These are phyloP conservation scores for Oxystoma pomonae DNA, from an alignment of 2,888 invertebrate species.

Conservation along the genomic window DNA sequence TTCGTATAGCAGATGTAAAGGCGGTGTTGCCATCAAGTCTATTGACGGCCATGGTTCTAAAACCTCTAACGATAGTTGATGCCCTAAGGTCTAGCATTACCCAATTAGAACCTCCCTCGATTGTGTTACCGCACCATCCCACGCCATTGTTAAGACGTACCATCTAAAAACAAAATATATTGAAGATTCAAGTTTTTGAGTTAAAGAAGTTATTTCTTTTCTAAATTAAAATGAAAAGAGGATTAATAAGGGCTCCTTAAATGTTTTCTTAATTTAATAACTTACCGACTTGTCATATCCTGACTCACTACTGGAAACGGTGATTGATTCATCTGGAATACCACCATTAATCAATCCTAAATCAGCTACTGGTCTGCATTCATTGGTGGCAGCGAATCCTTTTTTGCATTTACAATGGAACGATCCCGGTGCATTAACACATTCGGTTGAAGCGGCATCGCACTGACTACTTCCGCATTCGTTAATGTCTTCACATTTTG, in stretches of 20 bases:
- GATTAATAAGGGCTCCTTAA: too few species aligned
- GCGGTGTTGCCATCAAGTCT: constrained; percentile 79
- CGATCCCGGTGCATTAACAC: constrained; percentile 82
- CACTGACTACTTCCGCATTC: constrained; percentile 88
- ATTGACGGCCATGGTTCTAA: constrained; percentile 85
- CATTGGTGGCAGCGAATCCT: constrained; percentile 80
- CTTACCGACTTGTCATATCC: constrained; percentile 78
- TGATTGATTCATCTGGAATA: constrained; percentile 85
- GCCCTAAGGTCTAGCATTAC: constrained; percentile 82
- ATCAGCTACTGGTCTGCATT: constrained; percentile 87
- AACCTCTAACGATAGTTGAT: constrained; percentile 84
- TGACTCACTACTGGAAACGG: constrained; percentile 75
- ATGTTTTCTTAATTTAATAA: too few species aligned
- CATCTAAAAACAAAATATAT: constrained; percentile 59
- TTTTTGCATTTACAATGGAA: constrained; percentile 84
- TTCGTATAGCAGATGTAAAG: constrained; percentile 84
- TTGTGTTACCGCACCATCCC: constrained; percentile 87
- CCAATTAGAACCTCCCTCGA: constrained; percentile 87
- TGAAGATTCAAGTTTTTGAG: too few species aligned
- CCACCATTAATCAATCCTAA: constrained; percentile 84
- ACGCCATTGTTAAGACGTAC: constrained; percentile 76
- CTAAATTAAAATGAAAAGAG: too few species aligned
- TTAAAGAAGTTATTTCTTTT: too few species aligned
- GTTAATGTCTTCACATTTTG: constrained; percentile 88
- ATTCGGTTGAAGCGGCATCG: constrained; percentile 85